phyloP scores from a whole-genome alignment of 2,888 invertebrate genomes.

The Encarsia formosa region DNA sequence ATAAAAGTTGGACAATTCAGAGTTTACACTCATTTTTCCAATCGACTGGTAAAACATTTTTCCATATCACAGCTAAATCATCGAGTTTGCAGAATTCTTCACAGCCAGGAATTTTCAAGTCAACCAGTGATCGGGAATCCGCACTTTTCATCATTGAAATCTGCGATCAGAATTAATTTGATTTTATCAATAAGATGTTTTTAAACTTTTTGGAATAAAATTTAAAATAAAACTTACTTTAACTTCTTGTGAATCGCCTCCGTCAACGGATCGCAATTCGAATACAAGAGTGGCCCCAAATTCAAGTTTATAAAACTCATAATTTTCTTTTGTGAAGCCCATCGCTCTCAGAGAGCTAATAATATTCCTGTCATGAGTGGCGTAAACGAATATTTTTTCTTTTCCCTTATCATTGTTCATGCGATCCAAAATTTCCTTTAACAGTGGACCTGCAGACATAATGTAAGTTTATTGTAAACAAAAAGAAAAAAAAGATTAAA shows the following conservation, averaged over 20 bases:
- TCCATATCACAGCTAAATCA: slow-evolving; percentile 57
- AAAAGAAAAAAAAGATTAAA: too few species aligned
- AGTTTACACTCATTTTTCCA: slow-evolving; percentile 72
- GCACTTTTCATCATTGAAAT: slow-evolving; percentile 64
- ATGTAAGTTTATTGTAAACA: too few species aligned
- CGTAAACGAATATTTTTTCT: slow-evolving; percentile 64
- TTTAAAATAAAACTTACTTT: slow-evolving; percentile 61
- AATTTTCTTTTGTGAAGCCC: slow-evolving; percentile 62
- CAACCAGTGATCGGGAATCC: slow-evolving; percentile 57
- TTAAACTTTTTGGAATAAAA: too few species aligned
- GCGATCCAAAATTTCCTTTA: slow-evolving; percentile 64
- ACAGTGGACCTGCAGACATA: slow-evolving; percentile 63
- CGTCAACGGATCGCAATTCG: slow-evolving; percentile 59
- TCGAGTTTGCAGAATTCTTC: slow-evolving; percentile 60
- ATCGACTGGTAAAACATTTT: slow-evolving; percentile 59
- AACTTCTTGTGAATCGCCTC: slow-evolving; percentile 55
- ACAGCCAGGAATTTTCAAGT: slow-evolving; percentile 62
- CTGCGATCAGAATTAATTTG: too few species aligned
- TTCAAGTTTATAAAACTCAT: slow-evolving; percentile 65
- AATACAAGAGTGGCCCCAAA: slow-evolving; percentile 72
- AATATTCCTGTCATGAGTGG: slow-evolving; percentile 79
- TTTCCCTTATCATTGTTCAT: slow-evolving; percentile 55
- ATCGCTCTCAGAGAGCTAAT: slow-evolving; percentile 73
- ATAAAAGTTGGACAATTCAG: too few species aligned
- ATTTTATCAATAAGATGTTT: too few species aligned